These are phyloP conservation scores for Cataglyphis altisquamis DNA, from an alignment of 2,888 invertebrate species.

Conservation along the genomic window DNA sequence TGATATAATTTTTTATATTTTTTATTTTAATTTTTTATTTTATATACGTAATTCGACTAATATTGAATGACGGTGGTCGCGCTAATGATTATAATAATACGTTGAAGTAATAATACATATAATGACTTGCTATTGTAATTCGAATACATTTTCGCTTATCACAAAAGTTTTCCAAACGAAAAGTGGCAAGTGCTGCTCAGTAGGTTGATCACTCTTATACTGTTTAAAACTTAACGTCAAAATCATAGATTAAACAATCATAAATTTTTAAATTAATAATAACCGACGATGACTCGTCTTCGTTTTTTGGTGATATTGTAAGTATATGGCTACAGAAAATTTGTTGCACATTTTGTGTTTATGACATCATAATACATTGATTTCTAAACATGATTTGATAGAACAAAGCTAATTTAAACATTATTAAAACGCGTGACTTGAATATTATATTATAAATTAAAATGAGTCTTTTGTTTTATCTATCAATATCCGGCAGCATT, in stretches of 20 bases:
- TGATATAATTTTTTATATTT: background rate
- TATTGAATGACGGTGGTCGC: background rate
- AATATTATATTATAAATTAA: background rate
- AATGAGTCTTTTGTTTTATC: background rate
- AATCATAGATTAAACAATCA: background rate
- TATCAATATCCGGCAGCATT: background rate
- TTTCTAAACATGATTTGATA: background rate
- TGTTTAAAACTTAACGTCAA: background rate
- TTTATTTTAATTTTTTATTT: background rate
- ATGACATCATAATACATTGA: background rate
- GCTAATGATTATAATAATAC: background rate
- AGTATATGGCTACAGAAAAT: background rate
- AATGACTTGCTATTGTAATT: conserved; percentile 1
- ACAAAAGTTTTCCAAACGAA: background rate
- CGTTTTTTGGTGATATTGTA: background rate
- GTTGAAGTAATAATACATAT: background rate
- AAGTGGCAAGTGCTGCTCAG: background rate
- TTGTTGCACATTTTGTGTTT: background rate
- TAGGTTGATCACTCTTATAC: background rate
- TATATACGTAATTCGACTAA: background rate
- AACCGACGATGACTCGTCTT: background rate
- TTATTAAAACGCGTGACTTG: background rate
- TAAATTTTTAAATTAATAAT: background rate
- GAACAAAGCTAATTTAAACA: background rate
- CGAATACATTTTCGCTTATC: conserved; percentile 3